These are phyloP conservation scores for Dendrocincla fuliginosa DNA, from an alignment of 2,797 vertebrate genomes.

Conservation along the genomic window DNA sequence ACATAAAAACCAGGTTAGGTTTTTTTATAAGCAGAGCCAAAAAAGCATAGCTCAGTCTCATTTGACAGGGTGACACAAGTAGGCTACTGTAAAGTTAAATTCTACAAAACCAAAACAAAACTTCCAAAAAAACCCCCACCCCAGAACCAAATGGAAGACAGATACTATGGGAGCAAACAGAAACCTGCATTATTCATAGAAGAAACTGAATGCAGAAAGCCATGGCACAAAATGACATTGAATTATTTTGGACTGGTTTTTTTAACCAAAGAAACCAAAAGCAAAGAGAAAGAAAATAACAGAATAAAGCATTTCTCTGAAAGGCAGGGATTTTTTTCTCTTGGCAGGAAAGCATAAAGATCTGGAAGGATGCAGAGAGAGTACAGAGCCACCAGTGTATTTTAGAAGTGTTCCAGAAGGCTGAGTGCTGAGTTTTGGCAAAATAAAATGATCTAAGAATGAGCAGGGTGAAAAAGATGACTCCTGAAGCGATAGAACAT, in stretches of 20 bases:
- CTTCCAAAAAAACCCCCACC: not conserved
- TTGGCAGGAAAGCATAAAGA: not conserved
- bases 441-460: not conserved
- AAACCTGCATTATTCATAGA: not conserved
- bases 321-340: not conserved
- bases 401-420: not conserved
- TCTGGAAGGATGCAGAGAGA: not conserved
- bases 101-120: not conserved
- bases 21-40: not conserved
- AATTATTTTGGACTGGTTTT: not conserved
- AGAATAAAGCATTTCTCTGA: not conserved
- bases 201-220: not conserved
- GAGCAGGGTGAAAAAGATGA: not conserved
- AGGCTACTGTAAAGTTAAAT: constrained; percentile 8
- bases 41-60: not conserved
- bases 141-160: not conserved
- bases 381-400: not conserved
- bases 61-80: constrained; percentile 11
- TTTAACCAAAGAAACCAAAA: not conserved
- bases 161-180: not conserved
- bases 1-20: not conserved
- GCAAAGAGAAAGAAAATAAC: not conserved
- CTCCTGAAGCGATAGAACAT: not conserved
- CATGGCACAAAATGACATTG: not conserved
- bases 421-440: not conserved